These are phyloP conservation scores for Imbricaverruca yamaguchii DNA, from an alignment of 2,888 invertebrate species.

Conservation along the genomic window DNA sequence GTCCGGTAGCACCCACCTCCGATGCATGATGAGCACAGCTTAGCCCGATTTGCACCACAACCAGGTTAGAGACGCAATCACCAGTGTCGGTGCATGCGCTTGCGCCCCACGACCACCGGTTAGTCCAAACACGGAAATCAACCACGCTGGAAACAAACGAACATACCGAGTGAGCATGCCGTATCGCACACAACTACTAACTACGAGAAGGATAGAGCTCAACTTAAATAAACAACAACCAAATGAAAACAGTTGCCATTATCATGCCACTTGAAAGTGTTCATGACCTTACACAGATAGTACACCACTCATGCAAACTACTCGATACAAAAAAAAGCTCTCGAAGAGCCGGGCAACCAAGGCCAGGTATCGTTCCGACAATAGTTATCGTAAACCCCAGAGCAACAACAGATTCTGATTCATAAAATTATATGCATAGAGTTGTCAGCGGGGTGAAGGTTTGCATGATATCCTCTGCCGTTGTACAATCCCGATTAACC, in stretches of 20 bases:
- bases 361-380: too few relatives aligned
- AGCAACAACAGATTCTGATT: too few relatives aligned
- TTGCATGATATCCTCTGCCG: too few relatives aligned
- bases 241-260: background rate
- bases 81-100: conserved; percentile 12
- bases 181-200: background rate
- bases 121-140: conserved; percentile 14
- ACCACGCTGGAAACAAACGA: conserved; percentile 9
- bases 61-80: conserved; percentile 15
- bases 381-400: too few relatives aligned
- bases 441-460: too few relatives aligned
- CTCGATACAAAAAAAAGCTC: too few relatives aligned
- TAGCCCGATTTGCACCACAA: conserved; percentile 16
- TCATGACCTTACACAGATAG: background rate
- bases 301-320: background rate
- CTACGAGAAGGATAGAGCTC: background rate
- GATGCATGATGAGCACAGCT: background rate
- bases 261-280: background rate
- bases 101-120: background rate
- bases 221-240: background rate
- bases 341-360: too few relatives aligned
- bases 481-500: too few relatives aligned
- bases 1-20: background rate
- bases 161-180: background rate
- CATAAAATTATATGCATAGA: too few relatives aligned